These are phyloP conservation scores for Protaetia brevitarsis DNA, from an alignment of 1,140 invertebrate genomes.

Conservation along the genomic window DNA sequence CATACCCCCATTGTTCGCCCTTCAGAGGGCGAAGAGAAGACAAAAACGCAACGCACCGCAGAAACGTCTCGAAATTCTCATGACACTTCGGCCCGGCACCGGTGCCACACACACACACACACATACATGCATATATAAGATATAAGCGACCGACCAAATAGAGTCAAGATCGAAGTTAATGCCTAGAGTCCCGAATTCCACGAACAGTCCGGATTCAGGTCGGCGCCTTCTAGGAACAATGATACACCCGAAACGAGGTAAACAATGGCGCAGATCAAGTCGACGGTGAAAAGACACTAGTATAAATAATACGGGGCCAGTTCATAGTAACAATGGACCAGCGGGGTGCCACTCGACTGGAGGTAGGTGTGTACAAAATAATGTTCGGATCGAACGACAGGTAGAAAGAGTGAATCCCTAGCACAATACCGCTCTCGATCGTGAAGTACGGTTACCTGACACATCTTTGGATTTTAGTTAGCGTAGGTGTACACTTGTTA, in stretches of 20 bases:
- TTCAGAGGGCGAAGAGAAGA: neutral
- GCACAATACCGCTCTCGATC: neutral
- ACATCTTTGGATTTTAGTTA: neutral
- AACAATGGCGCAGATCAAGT: slow-evolving; percentile 23
- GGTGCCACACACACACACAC: neutral
- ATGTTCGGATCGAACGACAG: slow-evolving; percentile 13
- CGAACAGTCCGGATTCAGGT: slow-evolving; percentile 3
- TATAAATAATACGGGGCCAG: slow-evolving; percentile 6
- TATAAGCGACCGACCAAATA: neutral
- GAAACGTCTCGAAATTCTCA: neutral
- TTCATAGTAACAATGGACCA: slow-evolving; percentile 17
- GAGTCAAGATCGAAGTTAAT: slow-evolving; percentile 10
- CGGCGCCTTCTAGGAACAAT: slow-evolving; percentile 23
- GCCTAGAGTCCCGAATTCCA: slow-evolving; percentile 13
- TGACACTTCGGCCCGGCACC: neutral
- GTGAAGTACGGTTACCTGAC: neutral
- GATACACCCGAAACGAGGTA: slow-evolving; percentile 13
- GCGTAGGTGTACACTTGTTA: neutral
- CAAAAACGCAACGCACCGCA: neutral
- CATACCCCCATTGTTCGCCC: neutral
- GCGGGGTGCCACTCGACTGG: slow-evolving; percentile 20
- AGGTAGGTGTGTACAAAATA: slow-evolving; percentile 19
- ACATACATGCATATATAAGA: neutral
- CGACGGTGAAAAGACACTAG: slow-evolving; percentile 21
- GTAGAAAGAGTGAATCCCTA: slow-evolving; percentile 10